Evolutionary conservation across 2,888 invertebrate species (phyloP).

Genomic region (Xanthia icteritia): DNA sequence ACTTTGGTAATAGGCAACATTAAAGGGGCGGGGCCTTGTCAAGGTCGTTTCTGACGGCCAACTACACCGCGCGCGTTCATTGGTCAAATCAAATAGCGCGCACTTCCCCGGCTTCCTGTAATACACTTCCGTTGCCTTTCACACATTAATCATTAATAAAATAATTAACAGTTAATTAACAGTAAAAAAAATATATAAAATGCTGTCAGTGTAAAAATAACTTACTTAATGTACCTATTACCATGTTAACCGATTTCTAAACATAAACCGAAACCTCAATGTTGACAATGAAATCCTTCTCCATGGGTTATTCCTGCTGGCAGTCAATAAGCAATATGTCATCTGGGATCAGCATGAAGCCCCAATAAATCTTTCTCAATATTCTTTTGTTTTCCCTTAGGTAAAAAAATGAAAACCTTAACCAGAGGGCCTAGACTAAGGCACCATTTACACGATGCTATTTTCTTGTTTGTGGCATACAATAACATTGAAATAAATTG

Average conservation of each 20-base stretch:
- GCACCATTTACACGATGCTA: too few relatives aligned
- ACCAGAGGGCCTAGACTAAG: not conserved
- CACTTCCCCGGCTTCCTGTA: too few relatives aligned
- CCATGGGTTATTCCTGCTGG: not conserved
- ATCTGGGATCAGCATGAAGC: constrained; percentile 25
- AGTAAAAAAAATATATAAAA: not conserved
- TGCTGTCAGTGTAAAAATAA: not conserved
- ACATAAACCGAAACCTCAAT: not conserved
- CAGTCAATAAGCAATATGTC: constrained; percentile 39
- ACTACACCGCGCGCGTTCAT: too few relatives aligned
- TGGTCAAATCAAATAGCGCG: too few relatives aligned
- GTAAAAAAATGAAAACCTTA: not conserved
- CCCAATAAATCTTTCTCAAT: constrained; percentile 31
- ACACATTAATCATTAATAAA: too few relatives aligned
- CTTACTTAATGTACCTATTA: not conserved
- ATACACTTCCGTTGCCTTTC: too few relatives aligned
- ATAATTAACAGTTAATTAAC: too few relatives aligned
- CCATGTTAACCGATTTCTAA: not conserved
- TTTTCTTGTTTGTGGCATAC: too few relatives aligned
- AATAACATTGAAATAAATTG: too few relatives aligned
- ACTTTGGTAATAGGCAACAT: too few relatives aligned
- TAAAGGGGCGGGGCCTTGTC: too few relatives aligned
- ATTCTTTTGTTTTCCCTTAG: constrained; percentile 22
- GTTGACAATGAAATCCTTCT: constrained; percentile 2
- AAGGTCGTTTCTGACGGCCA: too few relatives aligned